Base-by-base conservation (phyloP, 64 coral and sea anemone genomes). In the Stichodactyla helianthus region DNA sequence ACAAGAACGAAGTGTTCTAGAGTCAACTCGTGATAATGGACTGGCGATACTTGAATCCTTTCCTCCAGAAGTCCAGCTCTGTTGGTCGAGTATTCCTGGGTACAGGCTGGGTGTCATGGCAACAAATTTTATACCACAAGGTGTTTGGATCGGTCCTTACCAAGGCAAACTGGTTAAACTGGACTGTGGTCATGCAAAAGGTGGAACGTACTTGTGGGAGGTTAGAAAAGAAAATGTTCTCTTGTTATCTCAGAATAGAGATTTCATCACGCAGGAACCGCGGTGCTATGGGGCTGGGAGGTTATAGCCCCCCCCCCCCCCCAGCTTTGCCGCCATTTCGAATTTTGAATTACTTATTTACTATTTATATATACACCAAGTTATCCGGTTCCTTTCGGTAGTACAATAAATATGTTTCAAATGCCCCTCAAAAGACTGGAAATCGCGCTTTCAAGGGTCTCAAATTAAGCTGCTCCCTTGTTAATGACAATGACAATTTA, bases 81-180 rank as follows among this genome's bases (percentile, higher is more conserved):
- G 92, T 23, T 82, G 63, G 31, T 93, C 92, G 20, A 89, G 92
- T 86, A 85, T 93, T 51, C 92, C 92, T 80, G 92, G 86, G 25
- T 60, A 77, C 59, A 85, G 52, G 83, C 82, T 85, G 17, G 92
- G 92, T 67, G 92, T 88, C 52, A 84, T 86, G n/a, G 79, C 92
- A n/a, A 78, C 64, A 16, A 85, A 53, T 22, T 27, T 60, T 54
- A 85, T 93, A n/a, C 91, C 82, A 79, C 82, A 13, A 54, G 92
- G 87, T n/a, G 87, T 86, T 52, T 93, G 87, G 87, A 93, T 93
- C 71, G 92, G 92, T 50, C 92, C 92, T 20, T 93, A 81, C 82
- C 71, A 80, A 55, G 92, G 92, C 27, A 86, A 78, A 20, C 55
- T 82, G 79, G 62, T 93, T 61, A 6, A 77, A 11, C 64, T 68